Percentiles rank a stretch among this genome's conserved stretches.
Conservation (phyloP, 2,888 invertebrate genomes). For the Lycocerus yunnanus region DNA sequence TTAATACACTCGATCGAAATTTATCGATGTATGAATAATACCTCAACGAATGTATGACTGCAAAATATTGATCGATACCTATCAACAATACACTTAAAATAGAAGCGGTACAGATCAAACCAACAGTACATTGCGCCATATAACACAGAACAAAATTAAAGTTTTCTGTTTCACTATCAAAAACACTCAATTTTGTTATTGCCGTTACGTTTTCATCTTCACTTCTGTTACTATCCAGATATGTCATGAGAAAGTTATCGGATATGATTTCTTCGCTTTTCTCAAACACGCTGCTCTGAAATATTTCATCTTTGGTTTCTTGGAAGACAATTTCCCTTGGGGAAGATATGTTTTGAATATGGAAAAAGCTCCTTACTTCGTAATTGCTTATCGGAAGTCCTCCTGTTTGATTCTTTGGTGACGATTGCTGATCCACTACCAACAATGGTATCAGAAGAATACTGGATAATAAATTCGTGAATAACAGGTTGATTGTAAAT, state of each 20-base stretch:
- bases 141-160: conserved; percentile 42
- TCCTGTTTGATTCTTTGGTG: conserved; percentile 3
- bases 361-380: background rate
- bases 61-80: conserved; percentile 68
- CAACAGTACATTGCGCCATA: conserved; percentile 67
- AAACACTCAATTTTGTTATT: background rate
- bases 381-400: background rate
- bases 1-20: conserved; percentile 56
- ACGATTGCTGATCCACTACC: conserved; percentile 58
- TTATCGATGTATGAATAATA: conserved; percentile 64
- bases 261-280: conserved; percentile 7
- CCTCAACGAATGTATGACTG: conserved; percentile 67
- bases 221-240: conserved; percentile 3
- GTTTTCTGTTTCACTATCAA: background rate
- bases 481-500: conserved; percentile 60
- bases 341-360: background rate
- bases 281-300: background rate
- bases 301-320: conserved; percentile 5
- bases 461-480: conserved; percentile 59
- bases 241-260: conserved; percentile 1
- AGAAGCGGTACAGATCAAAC: conserved; percentile 62
- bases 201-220: conserved; percentile 3
- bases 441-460: conserved; percentile 57
- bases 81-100: conserved; percentile 67
- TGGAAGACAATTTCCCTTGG: conserved; percentile 8